Evolutionary conservation across 35 echinoderm and acorn worm species (phyloP).

Genomic region (Hemicentrotus pulcherrimus): DNA sequence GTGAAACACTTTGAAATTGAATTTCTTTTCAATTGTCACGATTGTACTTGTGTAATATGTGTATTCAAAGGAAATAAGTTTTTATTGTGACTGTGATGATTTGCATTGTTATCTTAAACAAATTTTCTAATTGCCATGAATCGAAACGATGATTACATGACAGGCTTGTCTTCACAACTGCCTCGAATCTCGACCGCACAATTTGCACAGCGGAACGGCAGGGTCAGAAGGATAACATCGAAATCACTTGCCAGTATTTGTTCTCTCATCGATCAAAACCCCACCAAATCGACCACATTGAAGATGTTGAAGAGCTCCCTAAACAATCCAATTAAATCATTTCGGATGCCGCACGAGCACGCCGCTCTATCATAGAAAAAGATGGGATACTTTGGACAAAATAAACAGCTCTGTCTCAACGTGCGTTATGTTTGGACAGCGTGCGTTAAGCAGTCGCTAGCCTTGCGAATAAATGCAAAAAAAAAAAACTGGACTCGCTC

Average conservation of each 20-base stretch:
- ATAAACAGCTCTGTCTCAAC: not conserved
- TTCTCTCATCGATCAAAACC: constrained; percentile 1
- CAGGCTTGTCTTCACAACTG: not conserved
- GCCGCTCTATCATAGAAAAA: not conserved
- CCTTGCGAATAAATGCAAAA: not conserved
- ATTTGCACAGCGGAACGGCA: not conserved
- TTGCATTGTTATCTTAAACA: not conserved
- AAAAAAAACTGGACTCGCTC: not conserved
- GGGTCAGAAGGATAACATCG: not conserved
- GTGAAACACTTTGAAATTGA: not conserved
- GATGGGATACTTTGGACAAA: not conserved
- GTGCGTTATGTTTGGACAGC: not conserved
- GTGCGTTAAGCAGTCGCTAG: not conserved
- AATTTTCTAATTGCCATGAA: constrained; percentile 19
- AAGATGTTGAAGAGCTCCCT: not conserved
- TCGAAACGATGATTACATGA: not conserved
- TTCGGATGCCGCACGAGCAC: not conserved
- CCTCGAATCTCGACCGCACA: not conserved
- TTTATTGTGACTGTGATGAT: not conserved
- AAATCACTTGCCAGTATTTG: not conserved
- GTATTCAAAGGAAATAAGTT: not conserved
- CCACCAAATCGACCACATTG: not conserved
- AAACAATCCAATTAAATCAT: not conserved
- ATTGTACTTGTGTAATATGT: not conserved
- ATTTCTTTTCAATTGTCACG: not conserved